Evolutionary conservation across 2,797 vertebrate genomes (phyloP).

Genomic region (Rhyacichthys aspro): DNA sequence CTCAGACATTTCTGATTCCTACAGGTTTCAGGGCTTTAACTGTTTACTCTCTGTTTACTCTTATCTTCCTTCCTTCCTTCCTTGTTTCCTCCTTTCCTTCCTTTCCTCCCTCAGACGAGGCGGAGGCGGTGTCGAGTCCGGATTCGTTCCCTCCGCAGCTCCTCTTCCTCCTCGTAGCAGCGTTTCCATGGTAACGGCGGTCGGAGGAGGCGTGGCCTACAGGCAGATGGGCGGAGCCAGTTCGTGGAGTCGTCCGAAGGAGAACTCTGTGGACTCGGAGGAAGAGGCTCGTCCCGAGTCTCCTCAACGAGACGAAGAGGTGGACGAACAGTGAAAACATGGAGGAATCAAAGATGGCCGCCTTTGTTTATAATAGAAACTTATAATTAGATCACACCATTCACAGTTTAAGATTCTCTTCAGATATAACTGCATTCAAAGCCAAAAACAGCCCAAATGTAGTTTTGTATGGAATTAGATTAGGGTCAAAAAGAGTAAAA

Average conservation of each 20-base stretch:
- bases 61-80: conserved; percentile 38
- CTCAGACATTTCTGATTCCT: conserved; percentile 5
- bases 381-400: not conserved
- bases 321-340: not conserved
- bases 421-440: no score
- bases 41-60: conserved; percentile 28
- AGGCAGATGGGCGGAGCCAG: conserved; percentile 21
- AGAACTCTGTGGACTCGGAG: conserved; percentile 61
- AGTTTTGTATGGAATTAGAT: no score
- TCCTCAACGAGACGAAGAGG: conserved; percentile 7
- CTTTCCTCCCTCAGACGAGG: conserved; percentile 62
- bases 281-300: conserved; percentile 47
- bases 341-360: not conserved
- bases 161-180: conserved; percentile 35
- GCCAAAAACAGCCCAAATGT: no score
- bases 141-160: conserved; percentile 10
- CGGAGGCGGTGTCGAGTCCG: conserved; percentile 33
- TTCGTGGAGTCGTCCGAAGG: conserved; percentile 38
- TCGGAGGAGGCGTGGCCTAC: conserved; percentile 2
- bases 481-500: no score
- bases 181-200: not conserved
- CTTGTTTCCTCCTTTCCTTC: conserved; percentile 51
- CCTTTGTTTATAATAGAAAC: not conserved
- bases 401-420: no score
- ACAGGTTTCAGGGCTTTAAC: conserved; percentile 22